Percentiles rank a stretch among this genome's conserved stretches.
phyloP scores from a whole-genome alignment of 2,113 vertebrate species.

The Martes martes region DNA sequence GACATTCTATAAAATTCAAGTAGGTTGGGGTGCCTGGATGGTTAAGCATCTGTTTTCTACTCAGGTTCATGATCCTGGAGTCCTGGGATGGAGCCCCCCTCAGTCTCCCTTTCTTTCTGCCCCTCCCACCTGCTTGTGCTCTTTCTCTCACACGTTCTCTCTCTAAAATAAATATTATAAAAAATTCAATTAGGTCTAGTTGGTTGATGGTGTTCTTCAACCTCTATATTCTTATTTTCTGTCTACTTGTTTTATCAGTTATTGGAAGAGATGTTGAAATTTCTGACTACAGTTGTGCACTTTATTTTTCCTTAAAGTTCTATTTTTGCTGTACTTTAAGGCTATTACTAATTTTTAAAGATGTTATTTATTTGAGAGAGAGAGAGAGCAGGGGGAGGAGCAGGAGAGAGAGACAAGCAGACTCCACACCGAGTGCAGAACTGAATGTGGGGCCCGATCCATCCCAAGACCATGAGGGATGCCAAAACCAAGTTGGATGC shows the following conservation, averaged over 20 bases:
- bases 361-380: neutral
- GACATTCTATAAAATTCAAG: neutral
- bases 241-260: neutral
- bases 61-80: neutral
- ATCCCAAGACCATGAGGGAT: neutral
- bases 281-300: neutral
- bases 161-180: neutral
- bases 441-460: neutral
- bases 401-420: neutral
- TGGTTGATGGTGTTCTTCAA: neutral
- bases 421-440: neutral
- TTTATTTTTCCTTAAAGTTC: slow-evolving; percentile 16
- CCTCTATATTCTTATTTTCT: neutral
- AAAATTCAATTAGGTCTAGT: neutral
- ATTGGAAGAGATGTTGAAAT: slow-evolving; percentile 2
- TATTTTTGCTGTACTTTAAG: neutral
- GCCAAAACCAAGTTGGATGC: neutral
- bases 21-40: neutral
- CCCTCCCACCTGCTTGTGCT: neutral
- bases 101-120: neutral
- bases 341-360: neutral
- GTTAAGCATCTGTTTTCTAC: neutral
- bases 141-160: neutral
- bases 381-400: neutral
- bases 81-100: neutral